Evolutionary conservation across 2,888 invertebrate species (phyloP), one percentile per base, ranked within the genome.

Genomic region (Meteorus colon): DNA sequence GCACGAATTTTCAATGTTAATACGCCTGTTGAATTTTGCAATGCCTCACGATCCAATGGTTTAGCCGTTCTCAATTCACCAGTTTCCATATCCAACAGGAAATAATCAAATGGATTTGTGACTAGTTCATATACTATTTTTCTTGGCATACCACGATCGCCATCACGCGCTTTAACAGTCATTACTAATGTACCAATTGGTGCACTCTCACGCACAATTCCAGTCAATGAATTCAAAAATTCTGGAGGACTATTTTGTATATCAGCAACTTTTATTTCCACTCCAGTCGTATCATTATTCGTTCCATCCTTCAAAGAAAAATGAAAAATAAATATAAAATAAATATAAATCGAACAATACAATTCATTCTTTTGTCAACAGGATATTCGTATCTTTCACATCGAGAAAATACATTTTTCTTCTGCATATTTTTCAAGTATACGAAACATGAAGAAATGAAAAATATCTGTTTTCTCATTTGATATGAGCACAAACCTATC

Each of bases 161-260:
- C 96, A 87, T 97, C 97, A 63, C 95, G 91, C 0, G 97, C 97
- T 85, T 94, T 93, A 12, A 96, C 91, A 0, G 93, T 94, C 90
- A 97, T 92, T 0, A 96, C 95, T 60, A 95, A 90, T 0, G 95
- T 95, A 14, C 96, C 96, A 55, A 97, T 96, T 0, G 95, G 94
- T 74, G 95, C 95, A 84, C 96, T 95, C 88, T 97, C 97, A 31
- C 92, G 91, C 45, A 97, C 92, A 31, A 96, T 94, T 0, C 95
- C 95, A 16, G 94, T 94, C 73, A 96, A 91, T 0, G 96, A 93
- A 0, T 96, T 96, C 66, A 93, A 93, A 90, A 97, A 97, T 73
- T 94, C 92, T 0, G 97, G 97, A 0, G 97, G 96, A 0, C 94
- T 94, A 88, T 97, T 96, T 90, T 97, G 97, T 0, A 97, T 94